phyloP scores from a whole-genome alignment of 2,888 invertebrate species.

The Andrena camellia region DNA sequence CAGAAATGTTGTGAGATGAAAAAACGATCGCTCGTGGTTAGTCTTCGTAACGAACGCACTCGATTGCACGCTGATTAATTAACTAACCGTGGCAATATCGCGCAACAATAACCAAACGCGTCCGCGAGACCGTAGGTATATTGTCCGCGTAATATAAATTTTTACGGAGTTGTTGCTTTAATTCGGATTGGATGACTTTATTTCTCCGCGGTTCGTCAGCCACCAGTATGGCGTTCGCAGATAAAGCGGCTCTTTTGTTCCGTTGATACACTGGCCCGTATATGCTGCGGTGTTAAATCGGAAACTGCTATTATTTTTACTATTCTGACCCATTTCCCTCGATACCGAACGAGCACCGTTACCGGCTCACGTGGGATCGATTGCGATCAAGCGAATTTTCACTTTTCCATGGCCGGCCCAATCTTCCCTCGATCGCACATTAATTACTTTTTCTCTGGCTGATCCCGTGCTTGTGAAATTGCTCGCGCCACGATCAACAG shows the following conservation, averaged over 20 bases:
- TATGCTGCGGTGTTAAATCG: constrained; percentile 4
- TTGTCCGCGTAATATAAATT: constrained; percentile 23
- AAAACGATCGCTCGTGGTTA: background rate
- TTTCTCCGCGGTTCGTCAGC: constrained; percentile 21
- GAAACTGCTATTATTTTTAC: constrained; percentile 22
- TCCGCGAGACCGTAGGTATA: background rate
- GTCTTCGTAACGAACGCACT: background rate
- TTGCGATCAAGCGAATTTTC: constrained; percentile 4
- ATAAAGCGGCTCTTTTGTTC: constrained; percentile 43
- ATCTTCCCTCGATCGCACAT: background rate
- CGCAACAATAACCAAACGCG: background rate
- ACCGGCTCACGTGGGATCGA: background rate
- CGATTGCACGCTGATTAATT: background rate
- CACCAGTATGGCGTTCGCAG: constrained; percentile 11
- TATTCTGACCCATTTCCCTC: background rate
- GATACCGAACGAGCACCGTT: background rate
- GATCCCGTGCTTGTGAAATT: constrained; percentile 12
- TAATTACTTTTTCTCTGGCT: constrained; percentile 14
- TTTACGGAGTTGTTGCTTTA: constrained; percentile 17
- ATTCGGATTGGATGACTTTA: constrained; percentile 41
- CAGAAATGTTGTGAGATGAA: background rate
- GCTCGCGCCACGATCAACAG: background rate
- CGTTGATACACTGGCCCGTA: constrained; percentile 23
- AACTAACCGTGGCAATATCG: constrained; percentile 9
- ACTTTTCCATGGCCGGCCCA: constrained; percentile 3